Conservation (phyloP, 2,888 invertebrate genomes). For the Cryptosula pallasiana region DNA sequence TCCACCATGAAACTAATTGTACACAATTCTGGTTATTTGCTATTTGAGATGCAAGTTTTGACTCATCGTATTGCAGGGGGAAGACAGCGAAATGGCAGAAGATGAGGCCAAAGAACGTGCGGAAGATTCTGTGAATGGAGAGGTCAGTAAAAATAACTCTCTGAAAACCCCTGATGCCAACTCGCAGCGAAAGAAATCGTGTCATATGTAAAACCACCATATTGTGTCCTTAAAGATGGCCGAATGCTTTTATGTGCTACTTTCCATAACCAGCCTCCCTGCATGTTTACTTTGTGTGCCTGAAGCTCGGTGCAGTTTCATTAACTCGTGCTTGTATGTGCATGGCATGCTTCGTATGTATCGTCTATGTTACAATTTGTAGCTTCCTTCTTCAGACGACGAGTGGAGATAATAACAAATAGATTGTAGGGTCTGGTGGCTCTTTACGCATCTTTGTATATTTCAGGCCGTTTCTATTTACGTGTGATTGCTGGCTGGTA, state of each 20-base stretch:
- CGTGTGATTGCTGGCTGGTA: not conserved
- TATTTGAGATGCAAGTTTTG: too few relatives aligned
- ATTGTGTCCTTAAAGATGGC: too few relatives aligned
- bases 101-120: not conserved
- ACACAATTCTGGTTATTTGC: too few relatives aligned
- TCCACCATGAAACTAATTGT: too few relatives aligned
- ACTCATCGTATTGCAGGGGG: not conserved
- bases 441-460: not conserved
- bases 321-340: too few relatives aligned
- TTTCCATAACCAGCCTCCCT: too few relatives aligned
- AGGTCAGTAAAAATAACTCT: slow-evolving; percentile 14
- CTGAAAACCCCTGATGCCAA: not conserved
- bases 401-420: not conserved
- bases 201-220: slow-evolving; percentile 12
- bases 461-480: not conserved
- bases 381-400: not conserved
- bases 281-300: not conserved
- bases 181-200: not conserved
- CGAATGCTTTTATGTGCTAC: too few relatives aligned
- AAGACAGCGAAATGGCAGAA: slow-evolving; percentile 16
- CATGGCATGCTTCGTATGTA: not conserved
- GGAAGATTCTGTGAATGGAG: slow-evolving; percentile 2
- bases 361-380: not conserved
- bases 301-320: not conserved
- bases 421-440: not conserved